Base-by-base conservation (phyloP, 2,888 invertebrate genomes). In the Acanthopleura granulata region DNA sequence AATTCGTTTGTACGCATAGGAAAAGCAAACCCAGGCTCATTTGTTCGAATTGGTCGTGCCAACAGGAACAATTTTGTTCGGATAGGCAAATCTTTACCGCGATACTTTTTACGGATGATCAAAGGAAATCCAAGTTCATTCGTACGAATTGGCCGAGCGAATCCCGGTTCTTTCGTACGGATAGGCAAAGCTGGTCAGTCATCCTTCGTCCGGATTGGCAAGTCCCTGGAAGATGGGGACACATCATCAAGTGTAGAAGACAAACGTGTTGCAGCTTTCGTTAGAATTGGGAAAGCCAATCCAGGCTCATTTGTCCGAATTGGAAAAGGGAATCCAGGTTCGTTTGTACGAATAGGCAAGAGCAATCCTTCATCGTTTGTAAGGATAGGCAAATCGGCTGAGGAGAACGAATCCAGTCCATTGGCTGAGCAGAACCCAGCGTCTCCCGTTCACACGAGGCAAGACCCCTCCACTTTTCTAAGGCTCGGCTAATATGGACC, bases 121-220 rank as follows among this genome's bases (percentile, higher is more conserved):
- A 66, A 66, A 66, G 66, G 66, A 22, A 66, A 66, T 66, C 66
- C 66, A 15, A 66, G 66, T 66, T 22, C 66, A 12, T 66, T 66
- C 25, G 66, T 66, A 6, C 66, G 66, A 66, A 66, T 66, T 27
- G 66, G 66, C 27, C 9, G 66, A 27, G 29, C 22, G 18, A 66
- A 66, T 66, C 66, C 66, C 6, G 66, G 66, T 6, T 66, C 66
- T 18, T 66, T 66, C 29, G 66, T 66, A 22, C 66, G 66, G 1
- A 66, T 66, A 66, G 66, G 66, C 22, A 66, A 66, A 66, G 22
- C 66, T 15, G 22, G 22, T 15, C 25, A 22, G 15, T 66, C 66
- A 25, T 27, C 25, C 4, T 27, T 27, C 22, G 29, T 66, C 14
- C 15, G 29, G 14, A 27, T 27, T 3, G 25, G 29, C 25, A 57